Conservation (phyloP, 2,888 invertebrate genomes). For the Spatulosminthurus flaviceps region DNA sequence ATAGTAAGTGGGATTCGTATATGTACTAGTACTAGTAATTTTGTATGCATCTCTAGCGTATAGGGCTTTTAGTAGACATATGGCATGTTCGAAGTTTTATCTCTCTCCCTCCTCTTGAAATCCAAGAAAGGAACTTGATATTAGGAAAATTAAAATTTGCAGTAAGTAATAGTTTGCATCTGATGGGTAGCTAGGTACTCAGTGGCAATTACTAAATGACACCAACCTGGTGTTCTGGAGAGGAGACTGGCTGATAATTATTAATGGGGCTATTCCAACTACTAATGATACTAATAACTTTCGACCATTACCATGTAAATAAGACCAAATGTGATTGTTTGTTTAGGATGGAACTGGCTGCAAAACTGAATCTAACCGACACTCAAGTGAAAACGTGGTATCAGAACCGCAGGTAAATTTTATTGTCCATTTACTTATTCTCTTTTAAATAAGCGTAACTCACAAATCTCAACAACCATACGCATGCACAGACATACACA, state of each 20-base stretch:
- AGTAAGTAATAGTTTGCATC: constrained; percentile 11
- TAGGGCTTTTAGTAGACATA: neutral
- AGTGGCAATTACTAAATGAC: neutral
- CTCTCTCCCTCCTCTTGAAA: neutral
- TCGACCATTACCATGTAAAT: neutral
- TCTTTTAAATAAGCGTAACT: neutral
- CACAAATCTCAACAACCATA: no score
- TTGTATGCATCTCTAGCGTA: no score
- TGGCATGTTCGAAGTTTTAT: neutral
- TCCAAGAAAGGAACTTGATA: neutral
- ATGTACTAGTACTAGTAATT: neutral
- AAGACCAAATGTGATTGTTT: constrained; percentile 64
- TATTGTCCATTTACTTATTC: neutral
- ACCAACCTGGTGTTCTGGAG: neutral
- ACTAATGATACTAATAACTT: constrained; percentile 15
- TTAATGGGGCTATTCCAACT: neutral
- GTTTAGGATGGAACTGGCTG: constrained; percentile 91
- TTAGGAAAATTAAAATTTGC: neutral
- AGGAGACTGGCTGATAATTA: constrained; percentile 12
- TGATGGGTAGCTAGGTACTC: neutral
- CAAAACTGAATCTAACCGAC: constrained; percentile 93
- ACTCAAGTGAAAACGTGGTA: constrained; percentile 99
- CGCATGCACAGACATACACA: no score
- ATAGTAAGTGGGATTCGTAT: no score
- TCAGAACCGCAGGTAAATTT: constrained; percentile 90